A percentile compares a stretch with the other conserved stretches of the same genome.
Evolutionary conservation across 2,113 vertebrate genomes (phyloP).

Genomic region (Actinemys pallida): DNA sequence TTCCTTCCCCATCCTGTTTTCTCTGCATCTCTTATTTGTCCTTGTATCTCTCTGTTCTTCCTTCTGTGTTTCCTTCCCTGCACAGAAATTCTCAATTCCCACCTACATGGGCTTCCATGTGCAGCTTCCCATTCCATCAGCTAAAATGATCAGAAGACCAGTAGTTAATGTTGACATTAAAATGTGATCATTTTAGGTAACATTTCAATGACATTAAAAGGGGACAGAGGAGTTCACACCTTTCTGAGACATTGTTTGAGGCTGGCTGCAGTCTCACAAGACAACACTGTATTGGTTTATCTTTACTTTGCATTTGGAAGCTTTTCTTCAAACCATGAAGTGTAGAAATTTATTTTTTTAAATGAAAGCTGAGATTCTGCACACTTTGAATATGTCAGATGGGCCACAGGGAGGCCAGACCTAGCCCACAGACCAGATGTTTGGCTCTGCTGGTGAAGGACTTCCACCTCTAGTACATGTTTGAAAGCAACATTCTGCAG

Average conservation of each 20-base stretch:
- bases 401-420: neutral
- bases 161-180: neutral
- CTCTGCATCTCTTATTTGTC: neutral
- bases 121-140: neutral
- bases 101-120: neutral
- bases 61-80: neutral
- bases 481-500: neutral
- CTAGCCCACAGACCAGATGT: neutral
- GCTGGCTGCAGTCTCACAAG: neutral
- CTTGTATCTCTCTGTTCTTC: neutral
- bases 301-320: neutral
- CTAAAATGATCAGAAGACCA: neutral
- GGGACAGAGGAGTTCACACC: neutral
- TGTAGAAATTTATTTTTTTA: neutral
- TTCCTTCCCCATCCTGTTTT: neutral
- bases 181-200: constrained; percentile 3
- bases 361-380: neutral
- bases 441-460: neutral
- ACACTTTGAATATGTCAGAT: neutral
- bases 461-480: neutral
- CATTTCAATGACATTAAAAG: neutral
- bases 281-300: neutral
- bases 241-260: neutral
- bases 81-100: neutral
- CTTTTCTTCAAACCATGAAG: neutral